Percentiles rank a stretch among this genome's conserved stretches.
phyloP scores from a whole-genome alignment of 2,888 invertebrate genomes.

The Drosophila leonis region DNA sequence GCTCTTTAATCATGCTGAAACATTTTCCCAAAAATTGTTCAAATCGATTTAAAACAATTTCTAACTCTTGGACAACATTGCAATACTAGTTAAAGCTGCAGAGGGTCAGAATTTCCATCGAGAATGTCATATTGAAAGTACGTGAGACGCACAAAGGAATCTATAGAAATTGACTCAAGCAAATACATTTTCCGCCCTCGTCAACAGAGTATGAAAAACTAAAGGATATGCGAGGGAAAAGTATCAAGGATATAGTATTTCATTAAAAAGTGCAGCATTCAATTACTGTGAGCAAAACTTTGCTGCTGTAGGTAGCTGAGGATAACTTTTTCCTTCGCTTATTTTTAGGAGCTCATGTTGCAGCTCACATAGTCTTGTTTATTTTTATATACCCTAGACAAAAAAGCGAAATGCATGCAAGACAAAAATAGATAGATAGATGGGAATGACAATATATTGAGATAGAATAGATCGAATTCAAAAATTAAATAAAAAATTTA shows the following conservation, averaged over 20 bases:
- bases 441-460: not conserved
- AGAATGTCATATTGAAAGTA: not conserved
- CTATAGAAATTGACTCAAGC: not conserved
- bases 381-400: not conserved
- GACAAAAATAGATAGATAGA: not conserved
- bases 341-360: conserved; percentile 2
- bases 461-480: not conserved
- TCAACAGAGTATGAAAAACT: not conserved
- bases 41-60: not conserved
- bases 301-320: conserved; percentile 1
- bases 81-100: not conserved
- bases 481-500: not conserved
- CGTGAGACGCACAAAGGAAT: conserved; percentile 1
- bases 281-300: conserved; percentile 6
- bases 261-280: conserved; percentile 15
- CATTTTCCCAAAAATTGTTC: not conserved
- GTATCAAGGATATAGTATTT: conserved; percentile 14
- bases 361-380: not conserved
- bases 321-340: not conserved
- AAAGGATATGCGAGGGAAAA: not conserved
- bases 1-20: not conserved
- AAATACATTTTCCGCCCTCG: not conserved
- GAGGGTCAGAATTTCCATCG: not conserved
- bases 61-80: too few relatives aligned
- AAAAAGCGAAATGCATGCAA: not conserved